phyloP scores from a whole-genome alignment of 1,140 invertebrate genomes.

The Pissodes strobi region DNA sequence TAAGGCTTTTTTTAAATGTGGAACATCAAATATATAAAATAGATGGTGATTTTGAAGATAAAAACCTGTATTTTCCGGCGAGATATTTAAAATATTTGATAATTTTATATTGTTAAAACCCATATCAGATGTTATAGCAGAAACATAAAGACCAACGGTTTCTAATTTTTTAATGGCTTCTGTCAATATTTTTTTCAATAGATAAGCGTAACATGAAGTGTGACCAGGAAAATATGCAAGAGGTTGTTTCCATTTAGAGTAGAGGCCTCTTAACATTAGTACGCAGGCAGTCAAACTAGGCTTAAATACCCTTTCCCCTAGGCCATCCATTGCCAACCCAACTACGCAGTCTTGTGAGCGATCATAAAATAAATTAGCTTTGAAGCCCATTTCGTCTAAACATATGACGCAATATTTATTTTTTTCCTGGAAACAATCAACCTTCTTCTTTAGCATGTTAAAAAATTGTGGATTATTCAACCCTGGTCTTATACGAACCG shows the following conservation, averaged over 20 bases:
- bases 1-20: conserved; percentile 26
- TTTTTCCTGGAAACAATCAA: neutral
- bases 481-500: neutral
- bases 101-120: no score
- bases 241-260: no score
- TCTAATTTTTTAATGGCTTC: conserved; percentile 6
- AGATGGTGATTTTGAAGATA: no score
- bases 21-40: no score
- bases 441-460: neutral
- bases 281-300: neutral
- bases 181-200: conserved; percentile 11
- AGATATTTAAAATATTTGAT: no score
- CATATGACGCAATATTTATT: conserved; percentile 1
- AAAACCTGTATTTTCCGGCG: no score
- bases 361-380: conserved; percentile 7
- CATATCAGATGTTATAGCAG: no score
- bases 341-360: neutral
- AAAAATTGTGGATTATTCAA: neutral
- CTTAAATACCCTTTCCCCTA: neutral
- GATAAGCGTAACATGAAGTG: no score
- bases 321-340: neutral
- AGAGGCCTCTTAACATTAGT: neutral
- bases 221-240: no score
- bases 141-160: no score
- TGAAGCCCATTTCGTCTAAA: neutral